Percentiles rank a stretch among this genome's conserved stretches.
These are phyloP conservation scores for Petrosia ficiformis DNA, from an alignment of 37 sponge, comb jelly and placozoan genomes.

Conservation along the genomic window DNA sequence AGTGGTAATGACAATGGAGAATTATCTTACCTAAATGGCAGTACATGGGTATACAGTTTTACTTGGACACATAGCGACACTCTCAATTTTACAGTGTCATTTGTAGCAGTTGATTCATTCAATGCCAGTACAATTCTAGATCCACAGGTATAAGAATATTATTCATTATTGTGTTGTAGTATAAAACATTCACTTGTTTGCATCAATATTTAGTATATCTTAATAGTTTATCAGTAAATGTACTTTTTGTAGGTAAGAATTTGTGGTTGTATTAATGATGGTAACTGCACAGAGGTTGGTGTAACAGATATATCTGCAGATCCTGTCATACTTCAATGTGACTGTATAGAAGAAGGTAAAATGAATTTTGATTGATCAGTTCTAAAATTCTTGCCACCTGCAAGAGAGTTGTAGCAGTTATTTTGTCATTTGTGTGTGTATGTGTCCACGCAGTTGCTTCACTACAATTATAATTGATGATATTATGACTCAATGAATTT, in stretches of 20 bases:
- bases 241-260: background rate
- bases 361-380: too few species aligned
- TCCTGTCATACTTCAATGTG: background rate
- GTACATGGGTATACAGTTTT: constrained; percentile 1
- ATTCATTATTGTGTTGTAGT: too few species aligned
- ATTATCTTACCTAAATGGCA: background rate
- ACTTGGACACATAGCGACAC: background rate
- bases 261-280: constrained; percentile 39
- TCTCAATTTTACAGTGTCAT: background rate
- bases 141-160: background rate
- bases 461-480: too few species aligned
- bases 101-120: constrained; percentile 1
- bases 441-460: too few species aligned
- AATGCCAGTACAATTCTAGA: background rate
- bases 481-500: too few species aligned
- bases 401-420: background rate
- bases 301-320: background rate
- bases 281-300: constrained; percentile 26
- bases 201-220: too few species aligned
- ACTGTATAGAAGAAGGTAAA: background rate
- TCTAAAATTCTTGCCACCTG: too few species aligned
- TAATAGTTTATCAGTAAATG: background rate
- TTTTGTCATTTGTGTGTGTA: too few species aligned
- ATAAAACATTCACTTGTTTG: too few species aligned
- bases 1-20: background rate